Conservation (phyloP, 2,888 invertebrate genomes). For the Cephus runcator region DNA sequence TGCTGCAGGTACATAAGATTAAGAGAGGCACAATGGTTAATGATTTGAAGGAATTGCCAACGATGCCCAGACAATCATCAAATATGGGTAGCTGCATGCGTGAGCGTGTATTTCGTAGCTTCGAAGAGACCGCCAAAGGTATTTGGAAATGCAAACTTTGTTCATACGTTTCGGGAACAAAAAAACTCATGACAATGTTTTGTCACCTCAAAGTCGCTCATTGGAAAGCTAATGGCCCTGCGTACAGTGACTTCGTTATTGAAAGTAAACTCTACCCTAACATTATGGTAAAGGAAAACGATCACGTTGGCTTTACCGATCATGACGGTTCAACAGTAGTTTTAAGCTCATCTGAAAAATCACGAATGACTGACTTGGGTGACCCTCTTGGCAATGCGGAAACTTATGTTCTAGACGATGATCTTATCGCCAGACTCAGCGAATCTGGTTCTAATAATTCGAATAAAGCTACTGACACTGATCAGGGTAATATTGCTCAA, state of each 20-base stretch:
- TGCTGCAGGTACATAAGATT: constrained; percentile 7
- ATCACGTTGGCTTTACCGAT: not conserved
- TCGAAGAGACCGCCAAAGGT: not conserved
- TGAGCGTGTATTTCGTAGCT: not conserved
- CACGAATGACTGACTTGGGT: not conserved
- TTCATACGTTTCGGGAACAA: not conserved
- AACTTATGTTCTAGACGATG: not conserved
- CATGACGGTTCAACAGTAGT: not conserved
- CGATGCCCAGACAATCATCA: not conserved
- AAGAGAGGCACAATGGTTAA: constrained; percentile 1
- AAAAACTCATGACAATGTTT: constrained; percentile 9
- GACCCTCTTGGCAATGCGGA: not conserved
- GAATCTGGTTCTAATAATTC: not conserved
- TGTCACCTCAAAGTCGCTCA: constrained; percentile 7
- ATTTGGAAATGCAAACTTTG: constrained; percentile 13
- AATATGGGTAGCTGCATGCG: constrained; percentile 13
- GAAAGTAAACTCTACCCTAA: not conserved
- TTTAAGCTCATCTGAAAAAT: not conserved
- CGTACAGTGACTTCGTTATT: not conserved
- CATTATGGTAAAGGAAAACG: not conserved
- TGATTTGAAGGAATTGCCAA: constrained; percentile 7
- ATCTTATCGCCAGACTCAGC: not conserved
- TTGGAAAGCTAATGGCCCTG: constrained; percentile 11
- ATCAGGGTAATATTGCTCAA: not conserved
- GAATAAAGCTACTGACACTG: not conserved